These are phyloP conservation scores for Oryctes rhinoceros DNA, from an alignment of 1,140 invertebrate genomes.

Conservation along the genomic window DNA sequence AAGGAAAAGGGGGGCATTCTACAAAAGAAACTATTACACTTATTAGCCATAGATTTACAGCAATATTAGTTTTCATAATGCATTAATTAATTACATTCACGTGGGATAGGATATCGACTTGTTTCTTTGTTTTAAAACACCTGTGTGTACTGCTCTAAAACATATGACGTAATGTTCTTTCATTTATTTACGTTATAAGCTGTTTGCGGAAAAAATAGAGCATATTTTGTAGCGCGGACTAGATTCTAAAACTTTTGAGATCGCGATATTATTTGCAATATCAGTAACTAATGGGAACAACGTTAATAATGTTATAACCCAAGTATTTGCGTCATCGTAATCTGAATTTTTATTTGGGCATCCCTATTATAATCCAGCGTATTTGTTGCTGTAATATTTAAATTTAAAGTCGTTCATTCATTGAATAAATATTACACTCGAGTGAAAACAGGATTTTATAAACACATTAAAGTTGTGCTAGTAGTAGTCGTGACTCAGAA, in stretches of 20 bases:
- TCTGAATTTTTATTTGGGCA: neutral
- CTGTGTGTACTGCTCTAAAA: neutral
- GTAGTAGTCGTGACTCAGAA: neutral
- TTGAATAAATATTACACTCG: neutral
- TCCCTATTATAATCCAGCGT: too few species aligned
- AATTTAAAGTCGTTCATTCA: neutral
- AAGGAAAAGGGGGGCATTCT: neutral
- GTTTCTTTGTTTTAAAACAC: conserved; percentile 33
- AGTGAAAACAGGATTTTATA: conserved; percentile 7
- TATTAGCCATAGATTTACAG: neutral
- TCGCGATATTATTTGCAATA: neutral
- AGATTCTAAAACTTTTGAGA: neutral
- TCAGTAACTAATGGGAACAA: neutral
- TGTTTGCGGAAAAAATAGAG: neutral
- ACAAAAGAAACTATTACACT: conserved; percentile 10
- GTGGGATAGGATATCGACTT: conserved; percentile 26
- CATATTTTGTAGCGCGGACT: conserved; percentile 16
- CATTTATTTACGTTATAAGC: conserved; percentile 15
- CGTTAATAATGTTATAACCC: too few species aligned
- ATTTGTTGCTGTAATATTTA: too few species aligned
- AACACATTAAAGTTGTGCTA: too few species aligned
- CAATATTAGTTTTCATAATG: conserved; percentile 4
- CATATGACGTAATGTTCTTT: conserved; percentile 19
- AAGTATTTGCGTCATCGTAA: neutral
- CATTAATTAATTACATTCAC: conserved; percentile 10